Evolutionary conservation across 2,888 invertebrate genomes (phyloP), one percentile per base, ranked within the genome.

Genomic region (Cryptus armator): DNA sequence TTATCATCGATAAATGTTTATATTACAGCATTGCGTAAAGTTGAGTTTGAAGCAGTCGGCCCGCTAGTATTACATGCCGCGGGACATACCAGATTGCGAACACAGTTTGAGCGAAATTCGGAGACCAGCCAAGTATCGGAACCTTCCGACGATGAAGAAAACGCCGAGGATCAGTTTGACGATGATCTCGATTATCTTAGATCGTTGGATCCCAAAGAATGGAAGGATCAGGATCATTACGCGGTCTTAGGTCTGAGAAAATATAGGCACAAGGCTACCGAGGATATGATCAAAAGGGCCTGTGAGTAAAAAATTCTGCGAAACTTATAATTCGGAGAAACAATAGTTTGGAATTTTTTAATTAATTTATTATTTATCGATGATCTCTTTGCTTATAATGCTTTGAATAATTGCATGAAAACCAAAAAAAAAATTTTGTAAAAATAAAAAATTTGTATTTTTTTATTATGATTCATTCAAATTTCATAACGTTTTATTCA

Each of bases 211-310:
- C 99, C 99, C 2, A 98, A 98, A 93, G 97, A 98, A 91, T 99
- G 99, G 99, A 99, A 99, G 95, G 96, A 98, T 90, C 99, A 99
- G 94, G 99, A 99, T 94, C 99, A 99, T 94, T 99, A 99, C 94
- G 97, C 97, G 51, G 99, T 99, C 16, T 95, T 99, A 84, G 99
- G 99, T 72, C 95, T 99, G 90, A 96, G 96, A 89, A 96, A 96
- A 86, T 94, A 97, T 72, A 96, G 99, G 83, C 96, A 96, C 93
- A 96, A 96, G 93, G 99, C 99, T 0, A 97, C 97, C 0, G 98
- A 98, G 89, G 98, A 98, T 83, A 97, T 99, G 90, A 98, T 99
- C 86, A 98, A 98, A 94, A 96, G 97, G 91, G 98, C 99, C 32
- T 99, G 99, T 96, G 96, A 97, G 95, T 94, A 68, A 43, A 48